A percentile compares a stretch with the other conserved stretches of the same genome.
Conservation (phyloP, 2,797 vertebrate species). For the Loris lydekkerianus region DNA sequence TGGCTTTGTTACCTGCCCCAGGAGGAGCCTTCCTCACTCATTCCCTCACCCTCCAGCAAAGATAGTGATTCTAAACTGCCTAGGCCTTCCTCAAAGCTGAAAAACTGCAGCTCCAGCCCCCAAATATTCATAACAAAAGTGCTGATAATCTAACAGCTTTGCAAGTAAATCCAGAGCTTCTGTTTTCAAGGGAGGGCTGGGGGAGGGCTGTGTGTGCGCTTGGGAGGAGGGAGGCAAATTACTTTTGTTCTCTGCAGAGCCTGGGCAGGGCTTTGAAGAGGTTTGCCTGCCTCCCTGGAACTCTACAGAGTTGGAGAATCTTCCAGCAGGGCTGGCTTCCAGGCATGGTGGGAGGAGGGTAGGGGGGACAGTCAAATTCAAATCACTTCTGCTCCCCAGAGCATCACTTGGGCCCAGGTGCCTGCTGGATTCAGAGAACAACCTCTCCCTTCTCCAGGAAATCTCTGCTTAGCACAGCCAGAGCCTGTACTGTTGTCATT, state of each 20-base stretch:
- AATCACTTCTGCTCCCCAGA: slow-evolving; percentile 55
- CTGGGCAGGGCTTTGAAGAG: not conserved
- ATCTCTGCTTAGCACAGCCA: slow-evolving; percentile 78
- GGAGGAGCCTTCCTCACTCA: not conserved
- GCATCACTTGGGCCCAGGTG: slow-evolving; percentile 64
- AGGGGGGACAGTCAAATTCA: slow-evolving; percentile 19
- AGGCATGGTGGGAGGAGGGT: not conserved
- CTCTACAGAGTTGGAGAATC: not conserved
- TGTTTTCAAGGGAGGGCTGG: not conserved
- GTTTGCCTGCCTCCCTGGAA: not conserved
- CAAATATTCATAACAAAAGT: not conserved
- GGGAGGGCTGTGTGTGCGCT: not conserved
- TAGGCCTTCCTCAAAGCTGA: not conserved
- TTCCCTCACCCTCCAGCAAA: not conserved
- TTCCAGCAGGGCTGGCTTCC: slow-evolving; percentile 68
- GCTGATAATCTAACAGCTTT: not conserved
- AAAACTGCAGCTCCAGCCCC: not conserved
- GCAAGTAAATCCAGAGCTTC: not conserved
- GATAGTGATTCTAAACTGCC: not conserved
- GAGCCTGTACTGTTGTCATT: slow-evolving; percentile 79
- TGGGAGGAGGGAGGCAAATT: slow-evolving; percentile 14
- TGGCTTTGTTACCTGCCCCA: not conserved
- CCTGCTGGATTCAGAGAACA: slow-evolving; percentile 52
- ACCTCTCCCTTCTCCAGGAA: slow-evolving; percentile 34
- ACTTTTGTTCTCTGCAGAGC: slow-evolving; percentile 46